Percentiles rank a stretch among this genome's conserved stretches.
phyloP scores from a whole-genome alignment of 2,797 vertebrate species.

The Eptatretus atami region DNA sequence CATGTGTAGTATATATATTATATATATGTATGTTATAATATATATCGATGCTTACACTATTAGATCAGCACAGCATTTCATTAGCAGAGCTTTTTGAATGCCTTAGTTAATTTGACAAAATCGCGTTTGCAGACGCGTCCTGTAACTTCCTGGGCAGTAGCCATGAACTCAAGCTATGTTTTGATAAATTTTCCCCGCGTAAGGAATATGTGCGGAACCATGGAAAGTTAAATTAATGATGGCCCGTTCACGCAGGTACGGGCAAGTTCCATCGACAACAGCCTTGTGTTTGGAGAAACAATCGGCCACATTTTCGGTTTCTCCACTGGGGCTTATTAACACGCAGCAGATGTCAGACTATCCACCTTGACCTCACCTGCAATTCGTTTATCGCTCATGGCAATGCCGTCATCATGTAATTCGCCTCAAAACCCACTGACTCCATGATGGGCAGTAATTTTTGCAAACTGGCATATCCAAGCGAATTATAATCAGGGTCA shows the following conservation, averaged over 20 bases:
- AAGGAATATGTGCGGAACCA: not conserved
- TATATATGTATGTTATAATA: too few relatives aligned
- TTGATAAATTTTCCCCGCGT: too few relatives aligned
- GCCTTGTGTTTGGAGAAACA: not conserved
- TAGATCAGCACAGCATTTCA: too few relatives aligned
- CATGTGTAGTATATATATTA: too few relatives aligned
- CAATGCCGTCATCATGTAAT: slow-evolving; percentile 4
- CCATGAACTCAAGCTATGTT: too few relatives aligned
- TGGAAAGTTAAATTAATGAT: not conserved
- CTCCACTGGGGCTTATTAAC: slow-evolving; percentile 5
- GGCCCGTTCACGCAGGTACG: not conserved
- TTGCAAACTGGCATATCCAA: not conserved
- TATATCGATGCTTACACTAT: too few relatives aligned
- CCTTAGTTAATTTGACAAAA: too few relatives aligned
- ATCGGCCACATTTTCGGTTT: not conserved
- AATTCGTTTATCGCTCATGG: slow-evolving; percentile 5
- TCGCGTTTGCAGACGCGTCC: too few relatives aligned
- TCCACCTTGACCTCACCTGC: slow-evolving; percentile 4
- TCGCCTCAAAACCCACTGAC: slow-evolving; percentile 6
- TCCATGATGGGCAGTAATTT: slow-evolving; percentile 1
- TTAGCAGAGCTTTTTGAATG: too few relatives aligned
- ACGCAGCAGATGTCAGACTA: not conserved
- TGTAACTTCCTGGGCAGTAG: too few relatives aligned
- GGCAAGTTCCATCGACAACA: not conserved
- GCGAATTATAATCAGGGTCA: not conserved